A percentile compares a stretch with the other conserved stretches of the same genome.
These are phyloP conservation scores for Grantiella picta DNA, from an alignment of 2,113 vertebrate genomes.

Conservation along the genomic window DNA sequence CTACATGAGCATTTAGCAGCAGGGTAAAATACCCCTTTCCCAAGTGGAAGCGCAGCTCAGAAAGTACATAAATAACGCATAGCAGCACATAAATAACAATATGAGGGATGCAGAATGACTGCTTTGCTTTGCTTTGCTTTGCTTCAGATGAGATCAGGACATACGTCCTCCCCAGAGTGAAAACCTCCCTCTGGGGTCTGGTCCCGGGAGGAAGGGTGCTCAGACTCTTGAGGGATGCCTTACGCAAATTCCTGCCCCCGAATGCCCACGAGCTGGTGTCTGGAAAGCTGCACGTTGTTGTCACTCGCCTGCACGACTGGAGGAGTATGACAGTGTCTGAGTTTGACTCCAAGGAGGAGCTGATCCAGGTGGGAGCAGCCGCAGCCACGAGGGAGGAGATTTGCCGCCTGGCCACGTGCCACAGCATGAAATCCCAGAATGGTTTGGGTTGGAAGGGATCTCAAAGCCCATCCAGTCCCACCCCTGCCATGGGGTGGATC, in stretches of 20 bases:
- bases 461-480: not conserved
- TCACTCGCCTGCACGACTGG: constrained; percentile 72
- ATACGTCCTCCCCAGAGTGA: rapidly evolving
- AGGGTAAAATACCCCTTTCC: not conserved
- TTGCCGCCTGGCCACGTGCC: not conserved
- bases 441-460: not conserved
- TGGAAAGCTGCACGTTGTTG: constrained; percentile 70
- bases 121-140: not conserved
- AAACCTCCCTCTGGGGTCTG: rapidly evolving
- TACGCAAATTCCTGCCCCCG: constrained; percentile 48
- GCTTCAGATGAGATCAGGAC: rapidly evolving
- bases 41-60: not conserved
- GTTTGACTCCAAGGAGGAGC: constrained; percentile 76
- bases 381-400: not conserved
- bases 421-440: not conserved
- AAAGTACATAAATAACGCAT: not conserved
- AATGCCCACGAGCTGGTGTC: constrained; percentile 72
- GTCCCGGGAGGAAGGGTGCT: rapidly evolving
- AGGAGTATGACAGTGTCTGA: constrained; percentile 58
- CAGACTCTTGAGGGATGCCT: not conserved
- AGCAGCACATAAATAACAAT: not conserved
- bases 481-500: not conserved
- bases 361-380: constrained; percentile 70
- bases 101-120: not conserved
- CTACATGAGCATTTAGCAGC: not conserved